Evolutionary conservation across 2,797 vertebrate genomes (phyloP).

Genomic region (Prionace glauca): DNA sequence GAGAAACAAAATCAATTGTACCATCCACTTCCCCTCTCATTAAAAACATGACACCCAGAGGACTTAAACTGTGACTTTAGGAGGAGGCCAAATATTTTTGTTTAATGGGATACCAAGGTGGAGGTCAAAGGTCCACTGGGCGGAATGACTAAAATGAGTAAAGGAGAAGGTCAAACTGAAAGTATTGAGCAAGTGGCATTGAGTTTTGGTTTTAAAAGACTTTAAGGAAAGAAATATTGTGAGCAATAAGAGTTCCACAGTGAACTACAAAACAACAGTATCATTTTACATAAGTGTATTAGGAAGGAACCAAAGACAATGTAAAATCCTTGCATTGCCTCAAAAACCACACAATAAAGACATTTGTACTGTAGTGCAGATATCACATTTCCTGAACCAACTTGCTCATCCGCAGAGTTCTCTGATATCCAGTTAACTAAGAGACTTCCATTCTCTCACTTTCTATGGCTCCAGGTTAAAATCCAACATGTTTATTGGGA

Average conservation of each 20-base stretch:
- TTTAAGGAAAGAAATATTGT: not conserved
- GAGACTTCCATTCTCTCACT: not conserved
- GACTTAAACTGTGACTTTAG: not conserved
- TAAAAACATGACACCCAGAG: not conserved
- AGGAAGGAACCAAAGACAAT: not conserved
- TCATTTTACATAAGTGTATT: not conserved
- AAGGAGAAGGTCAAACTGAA: not conserved
- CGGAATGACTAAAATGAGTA: not conserved
- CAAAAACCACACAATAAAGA: not conserved
- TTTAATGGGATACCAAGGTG: not conserved
- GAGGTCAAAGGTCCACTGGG: not conserved
- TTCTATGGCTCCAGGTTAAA: not conserved
- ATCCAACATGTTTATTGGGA: too few relatives aligned
- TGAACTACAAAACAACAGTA: not conserved
- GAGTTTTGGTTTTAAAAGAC: not conserved
- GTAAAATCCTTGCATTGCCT: not conserved
- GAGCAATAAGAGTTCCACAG: not conserved
- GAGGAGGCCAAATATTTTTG: not conserved
- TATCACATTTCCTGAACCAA: not conserved
- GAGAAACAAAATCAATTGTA: not conserved
- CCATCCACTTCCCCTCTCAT: not conserved
- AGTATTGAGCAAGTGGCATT: not conserved
- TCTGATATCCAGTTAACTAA: not conserved
- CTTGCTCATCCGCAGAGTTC: not conserved
- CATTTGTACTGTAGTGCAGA: not conserved